Evolutionary conservation across 2,797 vertebrate genomes (phyloP), one percentile per base, ranked within the genome.

Genomic region (Peromyscus aztecus): DNA sequence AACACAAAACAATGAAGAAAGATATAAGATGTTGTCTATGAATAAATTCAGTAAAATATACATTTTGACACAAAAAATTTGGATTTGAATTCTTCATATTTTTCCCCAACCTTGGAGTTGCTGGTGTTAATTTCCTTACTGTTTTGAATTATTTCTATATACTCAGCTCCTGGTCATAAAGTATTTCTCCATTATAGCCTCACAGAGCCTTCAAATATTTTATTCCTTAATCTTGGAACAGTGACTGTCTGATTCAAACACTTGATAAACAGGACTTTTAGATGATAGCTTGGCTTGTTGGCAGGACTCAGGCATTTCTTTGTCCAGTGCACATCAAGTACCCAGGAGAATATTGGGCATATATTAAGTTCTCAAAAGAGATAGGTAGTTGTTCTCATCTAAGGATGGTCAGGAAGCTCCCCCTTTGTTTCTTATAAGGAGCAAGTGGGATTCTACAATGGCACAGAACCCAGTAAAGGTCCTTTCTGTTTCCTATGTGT

Each of bases 101-200:
- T 94, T 40, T 40, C 29, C 29, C 82, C 59, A 71, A 9, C 23
- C 75, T 85, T 91, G 93, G 24, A 88, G 46, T 75, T 14, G 83
- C 34, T 55, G 21, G 17, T 73, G 23, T 23, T 91, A 10, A 69
- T 16, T 83, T 27, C 8, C 12, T 85, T 49, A 75, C 24, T 88
- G 31, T 89, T 95, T 75, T 94, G 81, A 94, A 57, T 77, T 77
- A 49, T 82, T 90, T 89, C 29, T 90, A 19, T 85, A 88, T 21
- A 81, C 21, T 8, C 16, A 73, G 13, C 80, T 84, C 11, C 43
- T 89, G 24, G 83, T 61, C 52, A 59, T 19, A 81, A 27, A 29
- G 37, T 57, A 2, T 75, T 82, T 7, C 19, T 5, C 12, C 43
- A 16, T 91, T 52, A 84, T 9, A 59, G 27, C 37, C 17, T 94